Evolutionary conservation across 2,888 invertebrate genomes (phyloP), one percentile per base, ranked within the genome.

Genomic region (Macroteleia sp.): DNA sequence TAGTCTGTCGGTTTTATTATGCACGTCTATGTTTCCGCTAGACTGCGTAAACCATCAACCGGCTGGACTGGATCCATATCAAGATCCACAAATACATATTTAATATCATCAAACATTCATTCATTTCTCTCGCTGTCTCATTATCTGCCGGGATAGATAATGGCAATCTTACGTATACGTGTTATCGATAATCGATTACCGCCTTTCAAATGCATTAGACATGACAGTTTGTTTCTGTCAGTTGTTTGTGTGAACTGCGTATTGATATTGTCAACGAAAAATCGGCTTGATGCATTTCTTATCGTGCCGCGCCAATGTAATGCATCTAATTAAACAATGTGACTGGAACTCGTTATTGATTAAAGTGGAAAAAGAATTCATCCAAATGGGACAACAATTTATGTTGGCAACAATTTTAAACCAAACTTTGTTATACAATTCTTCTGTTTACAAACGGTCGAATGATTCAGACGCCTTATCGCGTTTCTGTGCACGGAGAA

Each of bases 61-160:
- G 70, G 70, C 66, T 39, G 17, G 61, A 36, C 81, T 46, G 71
- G 70, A 66, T 70, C 82, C 81, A 79, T 88, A 87, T 88, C 88
- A 81, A 77, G 73, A 81, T 83, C 82, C 86, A 82, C 88, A 88
- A 89, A 87, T 87, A 87, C 8, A 34, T 50, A 36, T 64, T 66
- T 44, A 86, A 81, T 82, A 76, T 61, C 71, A 59, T 81, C 86
- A 88, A 84, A 88, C 87, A 88, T 89, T 87, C 85, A 83, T 84
- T 84, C 83, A 82, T 86, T 86, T 86, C 87, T 32, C 19, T 9
- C 25, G 2, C n/a, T n/a, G 12, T 22, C 20, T 80, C 77, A 19
- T 36, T 64, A 64, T 41, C 50, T 50, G n/a, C 20, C 8, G 14
- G 1, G 3, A 39, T 50, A 30, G 62, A 64, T 64, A 50, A 64